Percentiles rank a stretch among this genome's conserved stretches.
phyloP scores from a whole-genome alignment of 2,113 vertebrate genomes.

The Entelurus aequoreus region DNA sequence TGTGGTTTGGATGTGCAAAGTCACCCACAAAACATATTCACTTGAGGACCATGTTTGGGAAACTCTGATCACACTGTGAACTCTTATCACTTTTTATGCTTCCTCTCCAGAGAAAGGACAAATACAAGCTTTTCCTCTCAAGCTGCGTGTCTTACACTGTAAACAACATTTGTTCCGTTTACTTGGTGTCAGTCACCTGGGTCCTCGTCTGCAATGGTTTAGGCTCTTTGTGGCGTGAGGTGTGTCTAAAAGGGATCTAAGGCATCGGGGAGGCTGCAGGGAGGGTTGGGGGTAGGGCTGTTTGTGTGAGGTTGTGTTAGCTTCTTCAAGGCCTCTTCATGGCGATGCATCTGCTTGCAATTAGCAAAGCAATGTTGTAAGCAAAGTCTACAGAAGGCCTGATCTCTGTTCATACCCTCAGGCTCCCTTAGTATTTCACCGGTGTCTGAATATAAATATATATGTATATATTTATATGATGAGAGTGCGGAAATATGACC shows the following conservation, averaged over 20 bases:
- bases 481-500: no score
- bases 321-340: constrained; percentile 34
- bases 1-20: neutral
- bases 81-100: constrained; percentile 17
- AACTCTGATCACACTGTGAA: neutral
- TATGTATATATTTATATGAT: constrained; percentile 25
- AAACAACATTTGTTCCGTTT: constrained; percentile 54
- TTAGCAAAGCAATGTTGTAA: constrained; percentile 53
- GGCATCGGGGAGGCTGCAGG: constrained; percentile 24
- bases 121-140: constrained; percentile 14
- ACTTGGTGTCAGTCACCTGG: constrained; percentile 35
- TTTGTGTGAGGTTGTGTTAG: constrained; percentile 1
- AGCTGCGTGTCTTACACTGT: constrained; percentile 12
- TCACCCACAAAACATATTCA: neutral
- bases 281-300: neutral
- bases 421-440: constrained; percentile 57
- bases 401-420: constrained; percentile 38
- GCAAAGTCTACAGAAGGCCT: constrained; percentile 51
- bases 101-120: constrained; percentile 30
- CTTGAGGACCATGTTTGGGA: neutral
- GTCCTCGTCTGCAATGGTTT: constrained; percentile 34
- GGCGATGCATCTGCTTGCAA: constrained; percentile 62
- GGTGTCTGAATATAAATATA: constrained; percentile 34
- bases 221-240: constrained; percentile 34
- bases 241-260: constrained; percentile 51